Base-by-base conservation (phyloP, 2,113 vertebrate genomes). In the Falcunculus frontatus region DNA sequence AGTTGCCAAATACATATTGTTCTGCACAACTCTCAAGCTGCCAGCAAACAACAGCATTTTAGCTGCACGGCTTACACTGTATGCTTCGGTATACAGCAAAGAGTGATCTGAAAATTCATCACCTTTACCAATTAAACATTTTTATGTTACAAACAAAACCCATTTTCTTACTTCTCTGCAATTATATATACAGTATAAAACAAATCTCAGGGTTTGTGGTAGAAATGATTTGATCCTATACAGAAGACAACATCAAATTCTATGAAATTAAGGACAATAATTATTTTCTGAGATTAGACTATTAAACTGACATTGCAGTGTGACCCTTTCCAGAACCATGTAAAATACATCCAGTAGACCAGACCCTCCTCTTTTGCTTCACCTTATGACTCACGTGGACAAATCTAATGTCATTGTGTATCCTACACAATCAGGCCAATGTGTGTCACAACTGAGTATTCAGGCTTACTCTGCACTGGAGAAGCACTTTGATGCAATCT, bases 101-200 rank as follows among this genome's bases (percentile, higher is more conserved):
- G 47, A 67, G 35, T 39, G 6, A 86, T 41, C 85, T 81, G 41
- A 63, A 55, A 92, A 74, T 59, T 55, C 46, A 70, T 86, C 39
- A 26, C 26, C 83, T 87, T 82, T 44, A 90, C 33, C 46, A 84
- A 27, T 84, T 67, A 70, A 49, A 49, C 8, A 20, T 91, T 41
- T 53, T 64, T 70, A 89, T 41, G 32, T 70, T 92, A 84, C 79
- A 92, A 74, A 60, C 30, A 83, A 77, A 95, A 29, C 0, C 5
- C 41, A 59, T 37, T 57, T 79, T 89, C n/a, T 53, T 69, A 67
- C 15, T 82, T 84, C 79, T 93, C 37, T 56, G 53, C 39, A 39
- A n/a, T 47, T 90, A 74, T 86, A 86, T 86, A 39, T 83, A 96
- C 85, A 92, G 20, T 92, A 92, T 90, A 92, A 94, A 96, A 86